These are phyloP conservation scores for Synergus itoensis DNA, from an alignment of 2,888 invertebrate genomes.

Conservation along the genomic window DNA sequence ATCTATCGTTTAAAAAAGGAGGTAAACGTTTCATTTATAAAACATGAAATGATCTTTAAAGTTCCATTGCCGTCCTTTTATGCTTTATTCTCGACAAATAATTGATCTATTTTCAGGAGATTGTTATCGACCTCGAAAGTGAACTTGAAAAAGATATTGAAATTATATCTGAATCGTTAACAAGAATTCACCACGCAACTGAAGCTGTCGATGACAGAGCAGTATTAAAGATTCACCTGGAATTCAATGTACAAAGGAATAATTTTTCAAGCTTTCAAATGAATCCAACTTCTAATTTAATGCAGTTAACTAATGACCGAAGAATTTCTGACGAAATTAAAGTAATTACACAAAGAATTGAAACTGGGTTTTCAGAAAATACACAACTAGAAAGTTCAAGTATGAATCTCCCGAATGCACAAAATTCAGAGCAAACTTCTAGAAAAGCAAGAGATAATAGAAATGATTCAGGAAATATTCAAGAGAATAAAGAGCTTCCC, in stretches of 20 bases:
- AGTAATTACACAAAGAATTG: not conserved
- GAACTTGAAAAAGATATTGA: not conserved
- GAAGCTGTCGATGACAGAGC: not conserved
- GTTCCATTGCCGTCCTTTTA: not conserved
- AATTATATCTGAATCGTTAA: not conserved
- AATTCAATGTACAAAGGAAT: not conserved
- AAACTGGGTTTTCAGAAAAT: not conserved
- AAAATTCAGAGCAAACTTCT: not conserved
- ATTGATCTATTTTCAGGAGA: not conserved
- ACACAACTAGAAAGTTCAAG: too few species aligned
- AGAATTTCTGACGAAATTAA: not conserved
- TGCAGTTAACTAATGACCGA: not conserved
- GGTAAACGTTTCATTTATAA: not conserved
- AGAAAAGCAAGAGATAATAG: not conserved
- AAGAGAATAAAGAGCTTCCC: not conserved
- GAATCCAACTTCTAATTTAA: not conserved
- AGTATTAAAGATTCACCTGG: not conserved
- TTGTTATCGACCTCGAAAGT: not conserved
- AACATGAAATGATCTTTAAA: not conserved
- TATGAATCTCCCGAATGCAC: too few species aligned
- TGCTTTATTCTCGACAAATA: not conserved
- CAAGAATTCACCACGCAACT: not conserved
- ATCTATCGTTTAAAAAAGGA: not conserved
- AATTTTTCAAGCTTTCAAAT: not conserved
- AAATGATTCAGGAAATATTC: not conserved